Base-by-base conservation (phyloP, 2,797 vertebrate genomes). In the Lepus oiostolus region DNA sequence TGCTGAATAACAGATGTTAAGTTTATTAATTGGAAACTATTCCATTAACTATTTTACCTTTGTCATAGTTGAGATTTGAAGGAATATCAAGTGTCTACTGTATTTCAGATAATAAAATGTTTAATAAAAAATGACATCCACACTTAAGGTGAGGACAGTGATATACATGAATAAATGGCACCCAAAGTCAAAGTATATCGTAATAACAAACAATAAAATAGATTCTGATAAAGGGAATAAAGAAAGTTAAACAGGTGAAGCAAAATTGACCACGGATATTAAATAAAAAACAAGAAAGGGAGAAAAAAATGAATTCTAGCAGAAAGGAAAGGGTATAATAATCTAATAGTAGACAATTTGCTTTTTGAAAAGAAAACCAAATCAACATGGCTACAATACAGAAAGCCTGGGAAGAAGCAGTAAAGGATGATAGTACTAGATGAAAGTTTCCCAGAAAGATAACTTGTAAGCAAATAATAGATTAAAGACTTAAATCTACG, bases 51-150 rank as follows among this genome's bases (percentile, higher is more conserved):
- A 14, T 72, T 58, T 83, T 88, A 80, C 84, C 84, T 68, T 75
- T 47, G 30, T 86, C 26, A 92, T 47, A 82, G 90, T 7, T 65
- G 70, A 92, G 30, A 72, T 72, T 28, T 79, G 16, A 93, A 84
- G 50, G 32, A 88, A 92, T 8, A 63, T 3, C 77, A 63, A 88
- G 5, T 79, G 24, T 26, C 35, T 60, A 81, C 7, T 68, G 11
- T 70, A 3, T 83, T 87, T 30, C 21, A 75, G 30, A 32, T 16
- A 68, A 26, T 83, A 83, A 76, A 91, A 88, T 68, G 24, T 58
- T 83, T 68, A 68, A 21, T 19, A 65, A 54, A 65, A 83, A 75
- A 93, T 35, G 52, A 71, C 50, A 58, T n/a, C n/a, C 80, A 42
- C 21, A 58, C 9, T 47, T 58, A 80, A 79, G 50, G 35, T 70